Base-by-base conservation (phyloP, 2,797 vertebrate species). In the Agapornis canus region DNA sequence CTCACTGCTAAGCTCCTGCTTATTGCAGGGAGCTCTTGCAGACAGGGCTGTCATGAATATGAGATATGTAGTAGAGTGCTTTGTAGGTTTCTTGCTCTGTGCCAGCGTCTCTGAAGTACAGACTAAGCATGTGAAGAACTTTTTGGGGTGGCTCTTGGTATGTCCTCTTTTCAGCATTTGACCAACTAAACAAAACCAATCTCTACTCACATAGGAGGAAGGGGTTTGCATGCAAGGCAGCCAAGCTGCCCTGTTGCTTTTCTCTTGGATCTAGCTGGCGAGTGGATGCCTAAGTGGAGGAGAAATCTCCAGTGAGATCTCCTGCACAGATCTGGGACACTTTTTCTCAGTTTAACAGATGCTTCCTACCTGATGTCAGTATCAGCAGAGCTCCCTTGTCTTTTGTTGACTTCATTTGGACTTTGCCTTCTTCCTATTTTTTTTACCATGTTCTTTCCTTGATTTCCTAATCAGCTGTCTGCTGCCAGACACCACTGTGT, bases 1-100 rank as follows among this genome's bases (percentile, higher is more conserved):
- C 47, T 31, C 47, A n/a, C 68, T 71, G 29, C 31, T 37, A 75
- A 65, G 56, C 25, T 22, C 23, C 45, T 65, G 42, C 25, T 66
- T 78, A 37, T 27, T 29, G 25, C 27, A 29, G 43, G 69, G 49
- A 51, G 45, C 69, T 78, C 60, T 27, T 32, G 0, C 0, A 60
- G 68, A 5, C 39, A n/a, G 14, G 6, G 15, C 56, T 64, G 47
- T 18, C 4, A 0, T 7, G 39, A 64, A 0, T 31, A 2, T 7
- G 42, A 37, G 65, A 15, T 23, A 3, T 5, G 10, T 31, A 39
- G 8, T 27, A 17, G 11, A 3, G 23, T 26, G 27, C n/a, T 45
- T 39, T 13, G 3, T 11, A 5, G 15, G 9, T 60, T 43, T 35
- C 49, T 17, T 61, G 20, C 42, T 82, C 43, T 57, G 1, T 51